phyloP scores from a whole-genome alignment of 1,140 invertebrate genomes.

The Aethina tumida region DNA sequence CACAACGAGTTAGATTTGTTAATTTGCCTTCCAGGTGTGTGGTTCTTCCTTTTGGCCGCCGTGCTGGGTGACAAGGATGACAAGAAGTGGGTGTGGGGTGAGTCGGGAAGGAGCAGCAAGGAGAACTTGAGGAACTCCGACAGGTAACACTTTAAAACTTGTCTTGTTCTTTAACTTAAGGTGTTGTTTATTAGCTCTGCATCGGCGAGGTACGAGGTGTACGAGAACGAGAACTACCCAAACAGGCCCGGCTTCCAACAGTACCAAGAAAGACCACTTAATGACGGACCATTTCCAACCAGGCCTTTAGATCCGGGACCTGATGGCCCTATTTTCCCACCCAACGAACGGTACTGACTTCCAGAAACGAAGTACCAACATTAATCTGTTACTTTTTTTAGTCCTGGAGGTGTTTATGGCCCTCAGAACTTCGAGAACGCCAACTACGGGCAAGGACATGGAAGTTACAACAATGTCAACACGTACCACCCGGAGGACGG shows the following conservation, averaged over 20 bases:
- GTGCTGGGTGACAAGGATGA: conserved; percentile 15
- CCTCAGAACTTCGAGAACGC: conserved; percentile 1
- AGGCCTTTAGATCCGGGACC: no score
- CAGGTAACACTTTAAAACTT: conserved; percentile 9
- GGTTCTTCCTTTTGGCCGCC: background rate
- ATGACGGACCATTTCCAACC: conserved; percentile 3
- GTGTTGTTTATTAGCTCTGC: conserved; percentile 2
- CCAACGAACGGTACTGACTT: background rate
- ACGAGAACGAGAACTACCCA: conserved; percentile 10
- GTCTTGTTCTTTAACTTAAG: background rate
- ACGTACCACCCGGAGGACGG: conserved; percentile 13
- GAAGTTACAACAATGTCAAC: no score
- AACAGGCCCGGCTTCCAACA: background rate
- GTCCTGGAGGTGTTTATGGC: conserved; percentile 23
- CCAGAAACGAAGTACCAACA: background rate
- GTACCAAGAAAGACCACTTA: background rate
- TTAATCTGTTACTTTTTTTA: conserved; percentile 6
- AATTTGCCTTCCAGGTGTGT: conserved; percentile 1
- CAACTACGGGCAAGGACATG: conserved; percentile 12
- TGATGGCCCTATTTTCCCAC: background rate
- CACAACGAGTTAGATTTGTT: background rate
- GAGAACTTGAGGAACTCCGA: conserved; percentile 8
- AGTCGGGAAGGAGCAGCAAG: conserved; percentile 15
- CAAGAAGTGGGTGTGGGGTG: conserved; percentile 36
- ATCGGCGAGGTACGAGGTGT: conserved; percentile 10